Evolutionary conservation across 2,113 vertebrate species (phyloP).

Genomic region (Cyanistes caeruleus): DNA sequence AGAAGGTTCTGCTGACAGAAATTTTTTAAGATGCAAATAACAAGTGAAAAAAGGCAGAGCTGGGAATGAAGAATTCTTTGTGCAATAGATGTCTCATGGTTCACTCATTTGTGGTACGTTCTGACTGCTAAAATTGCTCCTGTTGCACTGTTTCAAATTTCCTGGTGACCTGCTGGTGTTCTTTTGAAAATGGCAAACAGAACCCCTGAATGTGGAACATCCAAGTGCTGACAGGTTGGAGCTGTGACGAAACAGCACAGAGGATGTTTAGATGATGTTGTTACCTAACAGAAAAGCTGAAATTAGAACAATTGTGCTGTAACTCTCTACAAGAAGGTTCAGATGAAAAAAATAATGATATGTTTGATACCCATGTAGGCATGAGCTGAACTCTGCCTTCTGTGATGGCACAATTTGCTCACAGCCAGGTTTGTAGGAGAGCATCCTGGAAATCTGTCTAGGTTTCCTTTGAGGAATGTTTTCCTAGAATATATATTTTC

Average conservation of each 20-base stretch:
- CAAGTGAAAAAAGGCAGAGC: not conserved
- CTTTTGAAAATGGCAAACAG: not conserved
- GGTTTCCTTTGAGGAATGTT: not conserved
- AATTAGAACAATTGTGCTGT: not conserved
- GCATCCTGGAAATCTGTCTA: not conserved
- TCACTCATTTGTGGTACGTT: not conserved
- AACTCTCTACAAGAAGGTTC: not conserved
- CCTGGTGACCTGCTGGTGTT: not conserved
- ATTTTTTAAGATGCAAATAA: not conserved
- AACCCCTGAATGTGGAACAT: not conserved
- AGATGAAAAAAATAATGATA: not conserved
- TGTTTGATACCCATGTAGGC: not conserved
- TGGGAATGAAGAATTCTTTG: not conserved
- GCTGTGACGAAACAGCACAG: not conserved
- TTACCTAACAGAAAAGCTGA: not conserved
- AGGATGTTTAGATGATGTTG: not conserved
- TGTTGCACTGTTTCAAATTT: not conserved
- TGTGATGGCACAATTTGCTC: not conserved
- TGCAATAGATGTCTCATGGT: not conserved
- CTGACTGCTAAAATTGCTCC: not conserved
- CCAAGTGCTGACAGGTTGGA: not conserved
- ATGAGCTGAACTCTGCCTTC: not conserved
- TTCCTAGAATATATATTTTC: not conserved
- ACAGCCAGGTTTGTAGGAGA: not conserved
- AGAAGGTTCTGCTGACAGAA: not conserved